phyloP scores from a whole-genome alignment of 1,140 invertebrate genomes.

The Tachypleus tridentatus region DNA sequence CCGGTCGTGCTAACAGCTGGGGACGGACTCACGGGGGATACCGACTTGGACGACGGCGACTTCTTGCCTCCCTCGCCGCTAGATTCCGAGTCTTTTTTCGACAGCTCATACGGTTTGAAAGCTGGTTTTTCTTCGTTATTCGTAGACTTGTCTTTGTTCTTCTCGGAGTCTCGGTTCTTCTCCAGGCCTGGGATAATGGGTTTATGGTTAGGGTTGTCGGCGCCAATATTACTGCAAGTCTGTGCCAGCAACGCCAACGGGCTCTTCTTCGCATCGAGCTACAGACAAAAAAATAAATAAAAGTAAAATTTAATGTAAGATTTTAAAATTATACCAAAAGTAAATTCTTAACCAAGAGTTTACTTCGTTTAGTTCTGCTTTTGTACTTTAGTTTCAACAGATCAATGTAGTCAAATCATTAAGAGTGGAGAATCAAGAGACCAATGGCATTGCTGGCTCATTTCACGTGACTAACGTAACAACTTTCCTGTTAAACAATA shows the following conservation, averaged over 20 bases:
- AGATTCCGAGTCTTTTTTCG: constrained; percentile 2
- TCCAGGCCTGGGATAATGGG: constrained; percentile 42
- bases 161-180: constrained; percentile 16
- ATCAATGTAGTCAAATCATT: not conserved
- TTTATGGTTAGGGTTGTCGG: constrained; percentile 68
- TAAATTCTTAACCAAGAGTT: not conserved
- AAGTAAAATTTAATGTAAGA: not conserved
- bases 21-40: constrained; percentile 8
- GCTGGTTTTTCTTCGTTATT: constrained; percentile 17
- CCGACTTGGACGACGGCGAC: constrained; percentile 14
- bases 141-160: constrained; percentile 17
- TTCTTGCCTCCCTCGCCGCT: constrained; percentile 14
- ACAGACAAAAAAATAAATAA: constrained; percentile 36
- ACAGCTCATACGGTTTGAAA: constrained; percentile 20
- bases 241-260: constrained; percentile 89
- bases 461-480: too few species aligned
- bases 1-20: constrained; percentile 11
- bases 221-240: constrained; percentile 95
- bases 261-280: constrained; percentile 97
- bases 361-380: not conserved
- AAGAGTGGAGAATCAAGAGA: not conserved
- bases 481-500: too few species aligned
- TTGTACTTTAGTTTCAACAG: not conserved
- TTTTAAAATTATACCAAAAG: not conserved
- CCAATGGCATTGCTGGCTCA: not conserved